Evolutionary conservation across 2,113 vertebrate species (phyloP), one percentile per base, ranked within the genome.

Genomic region (Pseudorhombus dupliciocellatus): DNA sequence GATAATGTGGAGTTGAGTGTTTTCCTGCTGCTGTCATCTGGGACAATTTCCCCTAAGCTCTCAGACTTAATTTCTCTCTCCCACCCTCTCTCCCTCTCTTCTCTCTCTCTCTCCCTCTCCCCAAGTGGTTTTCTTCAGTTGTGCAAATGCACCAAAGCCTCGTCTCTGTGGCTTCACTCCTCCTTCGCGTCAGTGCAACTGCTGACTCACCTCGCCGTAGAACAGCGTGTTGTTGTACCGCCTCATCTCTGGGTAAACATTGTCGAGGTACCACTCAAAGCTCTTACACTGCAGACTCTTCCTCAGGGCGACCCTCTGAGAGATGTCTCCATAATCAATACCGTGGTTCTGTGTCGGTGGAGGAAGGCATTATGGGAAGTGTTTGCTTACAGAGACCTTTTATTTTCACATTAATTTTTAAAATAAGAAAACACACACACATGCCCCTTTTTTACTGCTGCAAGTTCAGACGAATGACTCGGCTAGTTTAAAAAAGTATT

Each of bases 211-310:
- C 95, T 98, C 97, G 16, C 98, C 98, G 0, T 99, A 99, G 57
- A 95, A 96, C 5, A 97, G 4, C 0, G 96, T 99, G 83, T 95
- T 96, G 74, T 97, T 98, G 91, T 99, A 98, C 90, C 94, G 93
- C 86, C 96, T 95, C 98, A 99, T 97, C 90, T 98, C 96, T 0
- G 98, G 98, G 83, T 99, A 99, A 81, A 99, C 96, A 0, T 99
- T 98, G 88, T 99, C 95, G 55, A 99, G 92, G 90, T 99, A 99
- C 98, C 98, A 99, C 86, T 98, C 95, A 81, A 99, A 99, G 71
- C 92, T 97, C 80, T 97, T 98, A 80, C 98, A 99, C 75, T 97
- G 95, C 75, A 99, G 91, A 64, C 90, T 96, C 87, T 95, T 96
- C 83, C 97, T 94, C 66, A 99, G 77, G 0, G 93, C 92, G 53